Conservation (phyloP, 2,888 invertebrate genomes). For the Diarsia rubi region DNA sequence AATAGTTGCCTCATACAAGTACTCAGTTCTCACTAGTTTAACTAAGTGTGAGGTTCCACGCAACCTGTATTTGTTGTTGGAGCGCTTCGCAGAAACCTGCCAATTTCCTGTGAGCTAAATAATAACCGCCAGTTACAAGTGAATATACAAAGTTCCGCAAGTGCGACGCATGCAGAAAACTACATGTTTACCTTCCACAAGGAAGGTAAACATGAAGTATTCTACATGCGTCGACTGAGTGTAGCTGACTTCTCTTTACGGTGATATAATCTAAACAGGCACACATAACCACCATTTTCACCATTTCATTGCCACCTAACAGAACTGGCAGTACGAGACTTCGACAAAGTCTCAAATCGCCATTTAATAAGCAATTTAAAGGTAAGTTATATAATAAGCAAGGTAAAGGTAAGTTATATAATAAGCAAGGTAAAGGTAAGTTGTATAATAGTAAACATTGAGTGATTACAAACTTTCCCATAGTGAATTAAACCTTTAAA, state of each 20-base stretch:
- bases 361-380: too few species aligned
- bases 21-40: not conserved
- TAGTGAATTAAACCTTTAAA: not conserved
- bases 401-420: too few species aligned
- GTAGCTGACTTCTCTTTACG: not conserved
- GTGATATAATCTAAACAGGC: not conserved
- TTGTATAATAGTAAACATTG: too few species aligned
- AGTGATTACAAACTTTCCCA: not conserved
- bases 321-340: not conserved
- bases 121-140: not conserved
- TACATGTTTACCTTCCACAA: too few species aligned
- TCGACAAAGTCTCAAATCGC: not conserved
- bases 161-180: not conserved
- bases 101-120: slow-evolving; percentile 10
- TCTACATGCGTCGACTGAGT: not conserved
- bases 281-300: too few species aligned
- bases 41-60: not conserved
- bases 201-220: not conserved
- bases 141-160: not conserved
- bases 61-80: slow-evolving; percentile 16
- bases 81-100: not conserved
- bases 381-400: too few species aligned
- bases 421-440: not conserved
- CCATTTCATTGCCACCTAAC: not conserved
- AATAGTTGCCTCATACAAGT: not conserved